Conservation (phyloP, 2,888 invertebrate genomes). For the Reticulitermes lucifugus region DNA sequence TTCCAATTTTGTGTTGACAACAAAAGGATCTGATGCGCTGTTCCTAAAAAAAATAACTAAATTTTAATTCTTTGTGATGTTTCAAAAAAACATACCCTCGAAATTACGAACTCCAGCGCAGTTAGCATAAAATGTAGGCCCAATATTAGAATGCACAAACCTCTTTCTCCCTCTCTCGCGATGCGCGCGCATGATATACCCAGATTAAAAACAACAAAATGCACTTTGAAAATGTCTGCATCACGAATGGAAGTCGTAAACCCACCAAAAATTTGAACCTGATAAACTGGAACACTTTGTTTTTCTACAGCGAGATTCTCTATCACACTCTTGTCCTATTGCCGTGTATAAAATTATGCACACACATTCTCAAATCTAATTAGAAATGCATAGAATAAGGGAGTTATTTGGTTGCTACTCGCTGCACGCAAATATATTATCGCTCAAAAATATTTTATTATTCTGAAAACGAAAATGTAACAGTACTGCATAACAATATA, state of each 20-base stretch:
- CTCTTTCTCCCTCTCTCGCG: background rate
- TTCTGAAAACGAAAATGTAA: background rate
- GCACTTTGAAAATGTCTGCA: conserved; percentile 43
- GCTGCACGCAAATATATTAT: too few relatives aligned
- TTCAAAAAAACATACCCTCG: conserved; percentile 26
- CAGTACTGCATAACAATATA: background rate
- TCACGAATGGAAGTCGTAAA: conserved; percentile 6
- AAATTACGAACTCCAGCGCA: conserved; percentile 14
- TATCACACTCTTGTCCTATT: background rate
- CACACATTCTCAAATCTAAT: background rate
- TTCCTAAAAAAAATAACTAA: conserved; percentile 26
- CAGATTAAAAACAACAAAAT: conserved; percentile 41
- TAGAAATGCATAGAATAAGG: background rate
- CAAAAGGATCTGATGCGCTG: background rate
- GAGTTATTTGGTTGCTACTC: background rate
- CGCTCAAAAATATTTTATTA: too few relatives aligned
- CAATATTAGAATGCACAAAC: conserved; percentile 24
- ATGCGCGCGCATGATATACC: conserved; percentile 3
- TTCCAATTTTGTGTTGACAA: conserved; percentile 10
- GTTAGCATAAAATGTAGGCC: conserved; percentile 37
- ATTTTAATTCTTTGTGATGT: conserved; percentile 38
- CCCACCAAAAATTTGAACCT: background rate
- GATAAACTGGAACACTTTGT: background rate
- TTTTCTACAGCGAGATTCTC: background rate
- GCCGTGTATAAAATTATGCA: background rate